These are phyloP conservation scores for Sminthurides aquaticus DNA, from an alignment of 2,888 invertebrate species.

Conservation along the genomic window DNA sequence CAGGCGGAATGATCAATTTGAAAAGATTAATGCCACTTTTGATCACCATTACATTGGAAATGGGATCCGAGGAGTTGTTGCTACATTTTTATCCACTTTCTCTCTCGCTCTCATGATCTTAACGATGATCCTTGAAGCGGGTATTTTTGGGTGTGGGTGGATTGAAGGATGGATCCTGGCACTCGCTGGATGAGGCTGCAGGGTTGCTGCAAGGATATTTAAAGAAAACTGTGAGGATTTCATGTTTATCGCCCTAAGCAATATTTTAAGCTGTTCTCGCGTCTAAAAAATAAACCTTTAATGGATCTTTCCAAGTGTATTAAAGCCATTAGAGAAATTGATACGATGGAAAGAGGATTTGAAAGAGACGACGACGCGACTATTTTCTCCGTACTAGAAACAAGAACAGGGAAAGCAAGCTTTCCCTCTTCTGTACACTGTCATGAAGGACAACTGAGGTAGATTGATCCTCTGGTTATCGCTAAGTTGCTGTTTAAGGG, in stretches of 20 bases:
- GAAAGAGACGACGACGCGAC: background rate
- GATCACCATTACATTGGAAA: background rate
- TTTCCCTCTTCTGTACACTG: slow-evolving; percentile 8
- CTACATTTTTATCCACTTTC: background rate
- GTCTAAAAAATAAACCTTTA: background rate
- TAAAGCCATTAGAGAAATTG: slow-evolving; percentile 5
- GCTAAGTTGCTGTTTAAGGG: too few species aligned
- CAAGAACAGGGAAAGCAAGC: too few species aligned
- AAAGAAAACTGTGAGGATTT: too few species aligned
- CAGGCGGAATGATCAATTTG: slow-evolving; percentile 4
- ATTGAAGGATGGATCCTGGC: too few species aligned
- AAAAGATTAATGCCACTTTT: slow-evolving; percentile 4
- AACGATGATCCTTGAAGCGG: too few species aligned
- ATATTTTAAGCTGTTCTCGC: background rate
- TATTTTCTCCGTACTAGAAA: too few species aligned
- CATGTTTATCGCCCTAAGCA: background rate
- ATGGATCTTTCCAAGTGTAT: background rate
- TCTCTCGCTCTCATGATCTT: too few species aligned
- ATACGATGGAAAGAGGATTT: background rate
- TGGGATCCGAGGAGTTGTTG: background rate
- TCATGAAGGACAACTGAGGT: background rate
- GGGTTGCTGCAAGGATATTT: too few species aligned
- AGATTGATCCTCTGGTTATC: background rate
- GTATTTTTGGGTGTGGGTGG: too few species aligned
- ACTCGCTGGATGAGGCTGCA: too few species aligned